Evolutionary conservation across 2,888 invertebrate genomes (phyloP).

Genomic region (Andricus curvator): DNA sequence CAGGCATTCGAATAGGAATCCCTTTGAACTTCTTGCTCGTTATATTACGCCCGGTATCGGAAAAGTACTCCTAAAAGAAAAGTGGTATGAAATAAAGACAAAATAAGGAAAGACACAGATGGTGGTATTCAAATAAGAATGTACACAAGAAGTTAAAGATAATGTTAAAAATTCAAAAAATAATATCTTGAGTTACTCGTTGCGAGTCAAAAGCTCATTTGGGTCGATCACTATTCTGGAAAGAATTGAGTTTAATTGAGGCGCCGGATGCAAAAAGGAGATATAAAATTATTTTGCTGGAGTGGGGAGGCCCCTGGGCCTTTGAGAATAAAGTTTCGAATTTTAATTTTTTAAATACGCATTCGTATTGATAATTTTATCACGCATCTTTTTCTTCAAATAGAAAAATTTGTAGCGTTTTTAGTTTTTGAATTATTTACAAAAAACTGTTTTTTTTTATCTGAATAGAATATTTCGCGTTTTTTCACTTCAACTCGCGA

Average conservation of each 20-base stretch:
- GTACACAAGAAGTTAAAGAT: background rate
- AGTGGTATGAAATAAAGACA: constrained; percentile 10
- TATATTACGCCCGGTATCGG: constrained; percentile 26
- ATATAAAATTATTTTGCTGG: too few relatives aligned
- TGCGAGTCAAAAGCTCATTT: background rate
- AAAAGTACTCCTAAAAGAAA: background rate
- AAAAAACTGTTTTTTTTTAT: too few relatives aligned
- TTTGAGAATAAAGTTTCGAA: too few relatives aligned
- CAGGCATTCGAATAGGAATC: constrained; percentile 24
- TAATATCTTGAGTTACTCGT: background rate
- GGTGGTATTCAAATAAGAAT: background rate
- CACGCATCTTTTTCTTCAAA: too few relatives aligned
- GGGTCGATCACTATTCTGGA: constrained; percentile 18
- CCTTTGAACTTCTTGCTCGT: constrained; percentile 35
- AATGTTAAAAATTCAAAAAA: background rate
- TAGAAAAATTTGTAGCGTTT: too few relatives aligned
- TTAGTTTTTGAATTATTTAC: too few relatives aligned
- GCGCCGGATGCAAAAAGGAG: too few relatives aligned
- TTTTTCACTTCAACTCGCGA: too few relatives aligned
- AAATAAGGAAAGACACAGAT: background rate
- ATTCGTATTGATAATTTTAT: too few relatives aligned
- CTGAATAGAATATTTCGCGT: too few relatives aligned
- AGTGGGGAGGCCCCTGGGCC: too few relatives aligned
- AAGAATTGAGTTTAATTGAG: constrained; percentile 31
- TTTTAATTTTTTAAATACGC: too few relatives aligned